Evolutionary conservation across 2,113 vertebrate genomes (phyloP), one percentile per base, ranked within the genome.

Genomic region (Thryonomys swinderianus): DNA sequence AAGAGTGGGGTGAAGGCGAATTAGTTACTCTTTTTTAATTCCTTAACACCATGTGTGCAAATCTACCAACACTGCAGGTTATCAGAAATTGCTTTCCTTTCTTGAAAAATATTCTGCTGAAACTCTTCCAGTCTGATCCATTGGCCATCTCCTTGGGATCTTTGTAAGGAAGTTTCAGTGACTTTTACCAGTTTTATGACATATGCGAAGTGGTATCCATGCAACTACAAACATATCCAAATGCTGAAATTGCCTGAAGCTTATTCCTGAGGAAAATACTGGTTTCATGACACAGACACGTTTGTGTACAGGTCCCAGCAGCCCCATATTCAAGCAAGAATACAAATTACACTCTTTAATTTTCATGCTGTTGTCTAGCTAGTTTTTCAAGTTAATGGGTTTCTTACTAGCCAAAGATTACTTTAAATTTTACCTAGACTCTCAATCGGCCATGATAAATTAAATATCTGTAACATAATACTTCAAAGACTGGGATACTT

Each of bases 401-500:
- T 20, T 89, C 55, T 85, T 16, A 51, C 66, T 83, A 78, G 21
- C 79, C 61, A 51, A 37, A 88, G 59, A 78, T 86, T 78, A 40
- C 25, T 1, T 55, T 76, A 67, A 62, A 18, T 59, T 96, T 79
- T 76, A 84, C 48, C 61, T 76, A 32, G 27, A 85, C 66, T 96
- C 40, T 96, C 37, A 87, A 78, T 27, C 62, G 16, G 73, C 17
- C 20, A 57, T 8, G 20, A 67, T 37, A 55, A 40, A 83, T 74
- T 32, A 84, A 90, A 95, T 61, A 20, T 37, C 55, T 97, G 6
- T 86, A 81, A 74, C 69, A 20, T 69, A 45, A 30, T 20, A 55
- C 27, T 55, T 81, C 48, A 92, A 92, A 53, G 89, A 79, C 74
- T 62, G 27, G 13, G 7, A 87, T 23, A 90, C 87, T 96, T 64